These are phyloP conservation scores for Cardinalis cardinalis DNA, from an alignment of 2,113 vertebrate genomes.

Conservation along the genomic window DNA sequence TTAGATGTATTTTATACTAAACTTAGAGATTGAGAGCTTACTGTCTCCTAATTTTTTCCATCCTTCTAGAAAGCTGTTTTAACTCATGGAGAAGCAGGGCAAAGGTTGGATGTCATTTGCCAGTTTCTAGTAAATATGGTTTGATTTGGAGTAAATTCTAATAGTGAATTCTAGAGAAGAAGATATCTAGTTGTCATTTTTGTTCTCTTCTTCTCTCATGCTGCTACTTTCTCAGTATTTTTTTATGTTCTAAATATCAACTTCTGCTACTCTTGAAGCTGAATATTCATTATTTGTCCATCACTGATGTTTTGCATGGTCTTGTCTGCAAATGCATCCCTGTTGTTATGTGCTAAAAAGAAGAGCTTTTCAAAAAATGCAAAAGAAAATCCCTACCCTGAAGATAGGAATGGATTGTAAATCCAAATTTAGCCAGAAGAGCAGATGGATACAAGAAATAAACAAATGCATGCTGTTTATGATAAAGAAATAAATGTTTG, in stretches of 20 bases:
- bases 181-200: background rate
- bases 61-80: background rate
- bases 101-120: background rate
- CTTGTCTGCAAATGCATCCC: background rate
- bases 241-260: background rate
- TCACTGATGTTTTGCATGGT: rapidly evolving
- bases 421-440: background rate
- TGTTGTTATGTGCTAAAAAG: background rate
- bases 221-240: background rate
- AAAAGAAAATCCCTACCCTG: background rate
- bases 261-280: background rate
- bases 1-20: background rate
- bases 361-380: background rate
- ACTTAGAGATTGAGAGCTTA: background rate
- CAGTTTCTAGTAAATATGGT: background rate
- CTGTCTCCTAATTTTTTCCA: background rate
- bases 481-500: background rate
- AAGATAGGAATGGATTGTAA: background rate
- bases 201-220: background rate
- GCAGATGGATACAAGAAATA: background rate
- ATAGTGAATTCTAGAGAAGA: background rate
- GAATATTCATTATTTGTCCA: background rate
- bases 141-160: background rate
- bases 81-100: background rate
- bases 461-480: background rate